Evolutionary conservation across 2,113 vertebrate genomes (phyloP).

Genomic region (Cardinalis cardinalis): DNA sequence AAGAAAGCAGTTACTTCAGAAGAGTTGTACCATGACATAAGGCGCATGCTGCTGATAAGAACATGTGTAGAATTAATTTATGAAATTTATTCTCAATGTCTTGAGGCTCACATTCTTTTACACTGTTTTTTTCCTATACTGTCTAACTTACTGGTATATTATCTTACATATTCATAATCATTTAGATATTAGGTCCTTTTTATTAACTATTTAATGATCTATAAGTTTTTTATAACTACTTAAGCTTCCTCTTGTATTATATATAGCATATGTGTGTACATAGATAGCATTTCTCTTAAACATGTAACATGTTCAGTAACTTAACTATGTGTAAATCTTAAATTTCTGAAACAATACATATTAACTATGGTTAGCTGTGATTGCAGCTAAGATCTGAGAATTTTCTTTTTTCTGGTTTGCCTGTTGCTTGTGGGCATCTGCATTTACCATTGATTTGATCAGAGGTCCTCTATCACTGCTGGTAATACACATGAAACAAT

Average conservation of each 20-base stretch:
- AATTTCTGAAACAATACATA: background rate
- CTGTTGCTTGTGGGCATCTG: background rate
- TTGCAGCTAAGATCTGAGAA: background rate
- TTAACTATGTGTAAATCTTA: background rate
- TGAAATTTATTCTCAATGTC: background rate
- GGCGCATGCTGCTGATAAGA: background rate
- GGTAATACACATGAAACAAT: background rate
- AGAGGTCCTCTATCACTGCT: background rate
- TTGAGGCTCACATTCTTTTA: background rate
- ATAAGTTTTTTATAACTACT: background rate
- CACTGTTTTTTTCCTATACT: background rate
- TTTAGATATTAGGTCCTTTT: background rate
- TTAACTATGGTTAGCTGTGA: background rate
- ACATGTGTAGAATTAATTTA: background rate
- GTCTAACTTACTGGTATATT: background rate
- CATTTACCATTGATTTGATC: background rate
- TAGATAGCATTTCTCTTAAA: background rate
- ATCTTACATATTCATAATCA: background rate
- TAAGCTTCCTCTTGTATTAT: background rate
- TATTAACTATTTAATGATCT: background rate
- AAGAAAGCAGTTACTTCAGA: background rate
- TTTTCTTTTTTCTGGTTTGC: background rate
- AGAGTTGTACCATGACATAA: background rate
- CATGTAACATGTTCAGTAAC: background rate
- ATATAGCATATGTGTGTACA: background rate